phyloP scores from a whole-genome alignment of 2,888 invertebrate species.

The Apodemia duryi region DNA sequence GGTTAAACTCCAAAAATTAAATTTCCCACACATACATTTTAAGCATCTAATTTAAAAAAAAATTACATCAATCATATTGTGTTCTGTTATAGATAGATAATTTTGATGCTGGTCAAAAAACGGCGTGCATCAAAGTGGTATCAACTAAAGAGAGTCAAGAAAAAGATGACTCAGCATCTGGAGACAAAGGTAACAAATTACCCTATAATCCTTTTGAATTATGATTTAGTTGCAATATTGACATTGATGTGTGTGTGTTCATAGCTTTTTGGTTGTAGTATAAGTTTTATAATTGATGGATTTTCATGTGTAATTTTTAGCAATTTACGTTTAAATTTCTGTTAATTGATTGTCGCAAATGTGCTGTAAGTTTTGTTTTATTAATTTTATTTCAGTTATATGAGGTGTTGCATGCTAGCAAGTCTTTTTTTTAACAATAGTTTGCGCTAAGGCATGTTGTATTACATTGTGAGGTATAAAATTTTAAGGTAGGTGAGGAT shows the following conservation, averaged over 20 bases:
- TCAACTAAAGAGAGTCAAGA: constrained; percentile 41
- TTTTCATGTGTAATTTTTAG: constrained; percentile 9
- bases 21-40: no score
- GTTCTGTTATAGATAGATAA: constrained; percentile 50
- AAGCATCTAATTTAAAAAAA: no score
- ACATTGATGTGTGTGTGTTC: constrained; percentile 56
- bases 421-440: background rate
- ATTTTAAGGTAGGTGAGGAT: background rate
- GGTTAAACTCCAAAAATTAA: no score
- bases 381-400: constrained; percentile 1
- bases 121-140: constrained; percentile 54
- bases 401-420: background rate
- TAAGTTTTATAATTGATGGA: constrained; percentile 20
- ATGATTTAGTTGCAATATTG: constrained; percentile 18
- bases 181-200: constrained; percentile 31
- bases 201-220: constrained; percentile 18
- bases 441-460: constrained; percentile 3
- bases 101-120: constrained; percentile 46
- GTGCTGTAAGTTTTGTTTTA: constrained; percentile 1
- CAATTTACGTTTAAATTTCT: background rate
- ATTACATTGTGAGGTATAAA: background rate
- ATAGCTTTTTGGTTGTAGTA: constrained; percentile 51
- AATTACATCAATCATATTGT: background rate
- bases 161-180: constrained; percentile 31
- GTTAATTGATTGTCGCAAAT: background rate